phyloP scores from a whole-genome alignment of 2,113 vertebrate species.

The human (Homo sapiens) region DNA sequence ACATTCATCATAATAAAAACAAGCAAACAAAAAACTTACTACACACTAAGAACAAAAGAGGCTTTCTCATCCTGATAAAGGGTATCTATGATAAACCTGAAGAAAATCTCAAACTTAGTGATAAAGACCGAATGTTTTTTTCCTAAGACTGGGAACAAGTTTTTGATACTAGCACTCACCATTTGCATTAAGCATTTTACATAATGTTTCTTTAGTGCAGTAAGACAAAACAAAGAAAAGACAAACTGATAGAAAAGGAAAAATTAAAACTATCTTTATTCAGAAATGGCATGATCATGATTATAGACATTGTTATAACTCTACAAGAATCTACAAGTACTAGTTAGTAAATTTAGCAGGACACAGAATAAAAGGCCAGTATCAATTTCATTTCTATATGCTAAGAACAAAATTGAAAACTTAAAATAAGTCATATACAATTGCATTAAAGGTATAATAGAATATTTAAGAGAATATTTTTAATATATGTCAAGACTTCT shows the following conservation, averaged over 20 bases:
- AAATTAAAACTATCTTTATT: neutral
- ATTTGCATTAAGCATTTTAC: neutral
- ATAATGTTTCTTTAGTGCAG: neutral
- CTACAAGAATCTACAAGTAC: neutral
- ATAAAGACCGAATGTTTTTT: too few relatives aligned
- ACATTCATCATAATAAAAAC: neutral
- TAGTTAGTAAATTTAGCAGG: neutral
- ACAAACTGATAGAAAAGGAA: neutral
- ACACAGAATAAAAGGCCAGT: neutral
- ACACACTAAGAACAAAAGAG: too few relatives aligned
- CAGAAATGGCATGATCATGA: neutral
- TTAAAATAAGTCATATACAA: neutral
- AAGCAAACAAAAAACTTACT: neutral
- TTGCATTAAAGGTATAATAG: neutral
- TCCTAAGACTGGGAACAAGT: neutral
- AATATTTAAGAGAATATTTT: neutral
- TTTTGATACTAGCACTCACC: neutral
- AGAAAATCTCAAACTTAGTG: too few relatives aligned
- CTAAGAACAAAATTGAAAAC: neutral
- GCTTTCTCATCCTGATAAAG: too few relatives aligned
- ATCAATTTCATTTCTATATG: neutral
- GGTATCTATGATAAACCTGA: too few relatives aligned
- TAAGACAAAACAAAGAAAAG: neutral
- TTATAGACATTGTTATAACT: neutral
- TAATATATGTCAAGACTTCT: neutral